Evolutionary conservation across 2,888 invertebrate genomes (phyloP), one percentile per base, ranked within the genome.

Genomic region (Meghimatium bilineatum): DNA sequence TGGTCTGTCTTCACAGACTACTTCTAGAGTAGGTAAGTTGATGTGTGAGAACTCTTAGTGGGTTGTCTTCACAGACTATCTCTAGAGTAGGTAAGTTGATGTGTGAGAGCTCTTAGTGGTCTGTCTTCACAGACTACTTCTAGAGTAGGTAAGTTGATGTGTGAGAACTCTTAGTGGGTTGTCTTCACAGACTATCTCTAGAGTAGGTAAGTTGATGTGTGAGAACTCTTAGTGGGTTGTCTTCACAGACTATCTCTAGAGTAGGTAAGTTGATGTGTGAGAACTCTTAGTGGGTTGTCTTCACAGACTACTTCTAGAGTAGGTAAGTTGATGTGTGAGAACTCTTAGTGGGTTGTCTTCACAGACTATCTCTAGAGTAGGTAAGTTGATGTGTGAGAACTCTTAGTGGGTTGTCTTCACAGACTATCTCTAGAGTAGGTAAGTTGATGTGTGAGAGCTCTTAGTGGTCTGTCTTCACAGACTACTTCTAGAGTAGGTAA

Each of bases 81-180:
- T 95, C 96, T 5, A 94, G 97, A 87, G 95, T 97, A 89, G 97
- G 97, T 93, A 86, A 81, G 89, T 76, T 97, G 97, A 94, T 97
- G 97, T 93, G 97, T 97, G 0, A 97, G 97, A 26, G 97, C 97
- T 5, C 94, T 97, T 44, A 97, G 96, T 32, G 97, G 97, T 1
- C 95, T 97, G 29, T 96, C 96, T 89, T 96, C 97, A 0, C 97
- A 97, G 93, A 95, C 94, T 79, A 97, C 97, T 0, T 95, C 96
- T 5, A 94, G 97, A 87, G 95, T 97, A 89, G 97, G 97, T 93
- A 86, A 81, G 89, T 76, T 97, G 97, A 94, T 97, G 97, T 93
- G 97, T 97, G 0, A 97, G 97, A 26, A 97, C 97, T 5, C 94
- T 97, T 44, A 97, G 96, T 32, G 97, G 97, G 0, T 95, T 97